Percentiles rank a stretch among this genome's conserved stretches.
These are phyloP conservation scores for Vultur gryphus DNA, from an alignment of 2,797 vertebrate genomes.

Conservation along the genomic window DNA sequence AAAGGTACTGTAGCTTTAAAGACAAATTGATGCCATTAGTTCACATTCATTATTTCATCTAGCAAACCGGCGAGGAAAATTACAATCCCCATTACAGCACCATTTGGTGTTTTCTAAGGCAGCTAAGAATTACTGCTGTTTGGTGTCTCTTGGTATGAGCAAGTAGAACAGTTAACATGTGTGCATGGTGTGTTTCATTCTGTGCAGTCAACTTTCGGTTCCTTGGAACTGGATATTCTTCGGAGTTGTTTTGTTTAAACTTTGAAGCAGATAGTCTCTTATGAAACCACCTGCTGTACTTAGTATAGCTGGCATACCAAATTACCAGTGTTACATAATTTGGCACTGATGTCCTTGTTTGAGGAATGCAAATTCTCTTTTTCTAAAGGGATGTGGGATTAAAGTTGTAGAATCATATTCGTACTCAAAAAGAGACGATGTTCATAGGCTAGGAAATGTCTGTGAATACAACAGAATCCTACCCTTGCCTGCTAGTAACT, in stretches of 20 bases:
- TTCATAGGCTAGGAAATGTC: background rate
- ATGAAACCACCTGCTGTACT: background rate
- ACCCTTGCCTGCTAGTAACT: background rate
- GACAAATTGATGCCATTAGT: background rate
- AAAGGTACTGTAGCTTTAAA: background rate
- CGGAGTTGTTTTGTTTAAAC: background rate
- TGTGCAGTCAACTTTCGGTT: background rate
- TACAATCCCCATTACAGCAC: background rate
- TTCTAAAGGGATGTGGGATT: background rate
- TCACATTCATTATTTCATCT: background rate
- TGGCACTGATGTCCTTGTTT: background rate
- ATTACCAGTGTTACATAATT: background rate
- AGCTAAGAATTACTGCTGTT: background rate
- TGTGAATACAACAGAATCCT: background rate
- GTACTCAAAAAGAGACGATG: background rate
- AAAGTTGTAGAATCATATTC: background rate
- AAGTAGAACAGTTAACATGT: background rate
- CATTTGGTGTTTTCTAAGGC: slow-evolving; percentile 7
- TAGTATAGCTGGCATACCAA: background rate
- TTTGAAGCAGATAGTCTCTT: background rate
- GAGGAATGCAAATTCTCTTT: background rate
- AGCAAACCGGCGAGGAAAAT: slow-evolving; percentile 18
- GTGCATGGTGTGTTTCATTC: background rate
- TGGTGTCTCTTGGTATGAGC: background rate
- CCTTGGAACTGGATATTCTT: background rate